Conservation (phyloP, 1,140 invertebrate genomes). For the Aphelenchoides besseyi region DNA sequence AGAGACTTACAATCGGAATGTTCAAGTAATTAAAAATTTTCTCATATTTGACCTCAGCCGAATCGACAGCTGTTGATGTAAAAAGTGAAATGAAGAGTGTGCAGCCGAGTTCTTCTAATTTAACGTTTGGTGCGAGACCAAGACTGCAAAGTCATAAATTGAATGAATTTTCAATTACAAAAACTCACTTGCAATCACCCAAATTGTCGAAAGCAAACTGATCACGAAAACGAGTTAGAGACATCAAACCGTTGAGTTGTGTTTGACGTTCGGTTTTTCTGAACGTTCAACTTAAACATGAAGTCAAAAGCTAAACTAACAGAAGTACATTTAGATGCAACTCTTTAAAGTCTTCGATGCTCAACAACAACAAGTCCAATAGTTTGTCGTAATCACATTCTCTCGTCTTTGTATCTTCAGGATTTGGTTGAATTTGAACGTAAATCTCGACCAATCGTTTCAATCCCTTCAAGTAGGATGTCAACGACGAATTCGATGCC, state of each 20-base stretch:
- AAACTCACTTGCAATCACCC: neutral
- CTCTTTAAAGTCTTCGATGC: slow-evolving; percentile 9
- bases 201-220: slow-evolving; percentile 15
- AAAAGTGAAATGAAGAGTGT: neutral
- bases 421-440: neutral
- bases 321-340: slow-evolving; percentile 1
- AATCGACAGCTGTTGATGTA: neutral
- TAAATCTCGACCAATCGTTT: neutral
- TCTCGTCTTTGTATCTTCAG: neutral
- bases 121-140: neutral
- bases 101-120: neutral
- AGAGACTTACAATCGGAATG: neutral
- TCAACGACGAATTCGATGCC: neutral
- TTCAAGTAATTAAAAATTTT: neutral
- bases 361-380: slow-evolving; percentile 12
- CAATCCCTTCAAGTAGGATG: neutral
- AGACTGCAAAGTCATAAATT: neutral
- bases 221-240: slow-evolving; percentile 19
- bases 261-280: neutral
- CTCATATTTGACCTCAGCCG: neutral
- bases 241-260: slow-evolving; percentile 18
- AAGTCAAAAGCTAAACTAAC: neutral
- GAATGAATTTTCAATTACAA: neutral
- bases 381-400: slow-evolving; percentile 19
- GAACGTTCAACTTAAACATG: neutral